Evolutionary conservation across 2,888 invertebrate species (phyloP), one percentile per base, ranked within the genome.

Genomic region (Sericinus montela): DNA sequence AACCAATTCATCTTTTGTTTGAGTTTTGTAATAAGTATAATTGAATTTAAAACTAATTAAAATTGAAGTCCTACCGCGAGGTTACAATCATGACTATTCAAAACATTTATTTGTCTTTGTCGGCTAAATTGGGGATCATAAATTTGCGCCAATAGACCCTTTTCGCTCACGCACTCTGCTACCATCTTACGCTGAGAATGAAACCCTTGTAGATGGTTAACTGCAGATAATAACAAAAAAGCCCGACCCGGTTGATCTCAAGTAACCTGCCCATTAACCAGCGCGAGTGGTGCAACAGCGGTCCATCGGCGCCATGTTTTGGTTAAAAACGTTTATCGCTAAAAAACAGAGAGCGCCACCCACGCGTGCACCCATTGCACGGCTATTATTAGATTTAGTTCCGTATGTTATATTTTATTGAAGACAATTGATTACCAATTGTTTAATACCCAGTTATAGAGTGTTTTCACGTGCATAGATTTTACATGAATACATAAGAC

Each of bases 191-290:
- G 78, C 76, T 11, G 61, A 63, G 54, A n/a, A 51, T 58, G 25
- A 43, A 16, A n/a, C 37, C 10, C 37, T 50, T 37, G 36, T 43
- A 16, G 43, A 38, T 43, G 14, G 38, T 28, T 32, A 42, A 45
- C 35, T 37, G 1, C 6, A 4, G 11, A 11, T 13, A 28, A n/a
- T 13, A 10, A 29, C 44, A 52, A 52, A 49, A 44, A 38, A 28
- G 30, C 53, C 64, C 32, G 32, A 32, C 32, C 65, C 65, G n/a
- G 64, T 65, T 65, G 64, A 59, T 67, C 68, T 62, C 50, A 62
- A 64, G 62, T 71, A 72, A 80, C 80, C 79, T 75, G 78, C 69
- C 75, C 82, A 84, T 83, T 82, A 82, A 74, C 35, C 32, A 9
- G 10, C 30, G 13, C 29, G 29, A 41, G 35, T 10, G 14, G 29